These are phyloP conservation scores for Argya squamiceps DNA, from an alignment of 2,797 vertebrate species.

Conservation along the genomic window DNA sequence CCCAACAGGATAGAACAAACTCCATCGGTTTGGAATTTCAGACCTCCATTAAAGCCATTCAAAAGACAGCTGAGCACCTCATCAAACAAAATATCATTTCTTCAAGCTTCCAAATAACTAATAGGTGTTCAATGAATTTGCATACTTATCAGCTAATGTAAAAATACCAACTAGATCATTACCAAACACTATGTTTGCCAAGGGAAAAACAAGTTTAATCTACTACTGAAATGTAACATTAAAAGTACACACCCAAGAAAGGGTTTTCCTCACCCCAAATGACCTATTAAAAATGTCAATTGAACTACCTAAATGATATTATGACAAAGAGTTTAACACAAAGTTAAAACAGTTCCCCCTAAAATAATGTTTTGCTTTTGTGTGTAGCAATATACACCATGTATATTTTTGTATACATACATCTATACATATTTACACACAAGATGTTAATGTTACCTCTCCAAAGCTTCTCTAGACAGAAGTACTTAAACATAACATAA, in stretches of 20 bases:
- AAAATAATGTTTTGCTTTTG: background rate
- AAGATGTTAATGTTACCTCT: background rate
- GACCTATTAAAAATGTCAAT: background rate
- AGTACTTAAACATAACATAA: background rate
- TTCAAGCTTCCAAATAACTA: background rate
- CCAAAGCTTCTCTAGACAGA: background rate
- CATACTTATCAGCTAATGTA: background rate
- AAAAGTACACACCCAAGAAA: background rate
- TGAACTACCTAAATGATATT: background rate
- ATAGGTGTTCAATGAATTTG: background rate
- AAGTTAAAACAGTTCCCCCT: background rate
- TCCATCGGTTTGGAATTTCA: background rate
- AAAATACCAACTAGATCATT: background rate
- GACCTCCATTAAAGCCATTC: background rate
- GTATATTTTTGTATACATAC: background rate
- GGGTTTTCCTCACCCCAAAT: accelerated
- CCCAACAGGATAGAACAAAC: accelerated
- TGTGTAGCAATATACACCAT: background rate
- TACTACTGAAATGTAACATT: background rate
- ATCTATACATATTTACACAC: background rate
- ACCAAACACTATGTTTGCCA: background rate
- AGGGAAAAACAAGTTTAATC: background rate
- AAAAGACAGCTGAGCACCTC: background rate
- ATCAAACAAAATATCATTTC: background rate
- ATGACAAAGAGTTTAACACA: background rate